Percentiles rank a stretch among this genome's conserved stretches.
Conservation (phyloP, 2,797 vertebrate species). For the Notolepis coatsorum region DNA sequence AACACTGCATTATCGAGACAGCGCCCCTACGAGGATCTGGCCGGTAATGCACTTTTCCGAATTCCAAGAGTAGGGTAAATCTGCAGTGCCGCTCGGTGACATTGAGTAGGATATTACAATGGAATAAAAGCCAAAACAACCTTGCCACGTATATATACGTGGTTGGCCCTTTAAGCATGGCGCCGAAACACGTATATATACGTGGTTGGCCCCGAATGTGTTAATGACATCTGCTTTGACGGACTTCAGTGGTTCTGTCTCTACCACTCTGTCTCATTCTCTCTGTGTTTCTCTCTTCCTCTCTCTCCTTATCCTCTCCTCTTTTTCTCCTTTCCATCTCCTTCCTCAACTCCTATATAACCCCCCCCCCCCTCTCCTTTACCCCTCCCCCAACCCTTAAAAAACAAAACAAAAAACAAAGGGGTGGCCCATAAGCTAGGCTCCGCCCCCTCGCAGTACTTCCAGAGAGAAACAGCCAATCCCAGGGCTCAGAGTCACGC, state of each 20-base stretch:
- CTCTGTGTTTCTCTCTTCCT: conserved; percentile 31
- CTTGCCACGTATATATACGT: no score
- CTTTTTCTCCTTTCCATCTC: conserved; percentile 23
- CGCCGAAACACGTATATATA: no score
- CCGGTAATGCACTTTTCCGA: no score
- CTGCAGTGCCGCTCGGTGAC: no score
- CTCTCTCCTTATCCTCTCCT: no score
- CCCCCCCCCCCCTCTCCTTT: conserved; percentile 27
- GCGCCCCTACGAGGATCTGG: no score
- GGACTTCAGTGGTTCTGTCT: conserved; percentile 42
- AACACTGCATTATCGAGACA: no score
- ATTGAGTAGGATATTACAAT: no score
- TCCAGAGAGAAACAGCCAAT: conserved; percentile 84
- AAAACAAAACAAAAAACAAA: conserved; percentile 54
- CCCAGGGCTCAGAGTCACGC: conserved; percentile 78
- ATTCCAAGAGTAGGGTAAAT: no score
- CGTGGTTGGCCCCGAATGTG: no score
- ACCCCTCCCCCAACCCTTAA: not conserved
- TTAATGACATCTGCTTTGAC: conserved; percentile 29
- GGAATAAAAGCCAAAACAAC: no score
- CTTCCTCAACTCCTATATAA: conserved; percentile 44
- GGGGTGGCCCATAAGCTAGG: conserved; percentile 79
- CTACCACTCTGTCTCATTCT: conserved; percentile 33
- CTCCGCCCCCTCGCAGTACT: conserved; percentile 83
- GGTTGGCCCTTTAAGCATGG: no score